Percentiles rank a stretch among this genome's conserved stretches.
Evolutionary conservation across 2,797 vertebrate species (phyloP).

Genomic region (Clarias laeviceps): DNA sequence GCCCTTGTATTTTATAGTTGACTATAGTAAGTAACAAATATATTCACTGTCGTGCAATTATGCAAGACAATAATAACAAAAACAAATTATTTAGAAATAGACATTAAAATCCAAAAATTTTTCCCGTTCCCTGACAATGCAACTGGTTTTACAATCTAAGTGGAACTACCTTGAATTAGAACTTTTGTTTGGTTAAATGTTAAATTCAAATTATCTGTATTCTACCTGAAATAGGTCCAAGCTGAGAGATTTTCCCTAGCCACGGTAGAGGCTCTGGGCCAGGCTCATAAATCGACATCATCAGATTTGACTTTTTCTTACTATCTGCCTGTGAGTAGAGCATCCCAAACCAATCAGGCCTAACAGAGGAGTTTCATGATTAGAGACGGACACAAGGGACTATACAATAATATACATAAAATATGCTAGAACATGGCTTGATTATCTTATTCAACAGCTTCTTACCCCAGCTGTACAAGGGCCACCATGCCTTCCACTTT

Average conservation of each 20-base stretch:
- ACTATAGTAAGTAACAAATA: not conserved
- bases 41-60: not conserved
- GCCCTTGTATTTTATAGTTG: not conserved
- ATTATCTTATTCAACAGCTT: slow-evolving; percentile 13
- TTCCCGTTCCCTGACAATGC: not conserved
- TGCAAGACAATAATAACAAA: not conserved
- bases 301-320: slow-evolving; percentile 99
- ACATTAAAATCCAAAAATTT: not conserved
- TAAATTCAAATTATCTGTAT: not conserved
- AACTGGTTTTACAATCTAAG: not conserved
- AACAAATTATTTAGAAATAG: not conserved
- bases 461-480: slow-evolving; percentile 93
- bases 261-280: slow-evolving; percentile 91
- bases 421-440: not conserved
- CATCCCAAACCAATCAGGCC: slow-evolving; percentile 96
- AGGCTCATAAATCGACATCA: slow-evolving; percentile 98
- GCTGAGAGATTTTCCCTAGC: slow-evolving; percentile 91
- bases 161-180: not conserved
- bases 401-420: not conserved
- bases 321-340: slow-evolving; percentile 98
- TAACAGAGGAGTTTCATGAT: slow-evolving; percentile 58
- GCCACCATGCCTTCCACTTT: slow-evolving; percentile 99
- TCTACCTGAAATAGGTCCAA: slow-evolving; percentile 97
- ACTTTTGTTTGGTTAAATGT: not conserved
- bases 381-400: not conserved